phyloP scores from a whole-genome alignment of 2,888 invertebrate genomes.

The Lasiommata megera region DNA sequence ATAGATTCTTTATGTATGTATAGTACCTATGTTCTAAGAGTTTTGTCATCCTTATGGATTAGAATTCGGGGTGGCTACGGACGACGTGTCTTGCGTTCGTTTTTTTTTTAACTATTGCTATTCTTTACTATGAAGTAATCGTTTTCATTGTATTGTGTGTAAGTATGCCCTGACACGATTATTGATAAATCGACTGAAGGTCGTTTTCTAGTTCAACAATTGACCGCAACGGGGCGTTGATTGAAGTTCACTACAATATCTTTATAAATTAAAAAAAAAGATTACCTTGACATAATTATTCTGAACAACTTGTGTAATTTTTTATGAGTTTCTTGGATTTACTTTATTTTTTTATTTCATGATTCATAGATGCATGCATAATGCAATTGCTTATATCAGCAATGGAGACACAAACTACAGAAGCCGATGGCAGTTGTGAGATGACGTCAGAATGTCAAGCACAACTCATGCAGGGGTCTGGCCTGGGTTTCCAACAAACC shows the following conservation, averaged over 20 bases:
- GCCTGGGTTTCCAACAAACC: conserved; percentile 68
- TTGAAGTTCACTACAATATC: conserved; percentile 25
- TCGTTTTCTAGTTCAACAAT: conserved; percentile 40
- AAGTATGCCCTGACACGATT: conserved; percentile 41
- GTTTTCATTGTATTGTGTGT: conserved; percentile 20
- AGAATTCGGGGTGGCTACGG: conserved; percentile 1
- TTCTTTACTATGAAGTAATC: conserved; percentile 9
- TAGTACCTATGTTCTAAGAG: not conserved
- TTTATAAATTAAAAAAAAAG: conserved; percentile 34
- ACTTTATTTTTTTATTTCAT: not conserved
- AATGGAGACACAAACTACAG: conserved; percentile 68
- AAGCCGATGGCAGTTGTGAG: conserved; percentile 61
- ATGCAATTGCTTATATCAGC: conserved; percentile 73
- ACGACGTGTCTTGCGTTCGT: not conserved
- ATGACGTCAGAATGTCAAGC: conserved; percentile 61
- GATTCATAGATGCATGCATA: conserved; percentile 69
- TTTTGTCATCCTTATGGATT: conserved; percentile 7
- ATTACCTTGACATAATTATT: conserved; percentile 37
- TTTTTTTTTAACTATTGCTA: not conserved
- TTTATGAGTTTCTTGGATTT: conserved; percentile 20
- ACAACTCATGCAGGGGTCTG: conserved; percentile 66
- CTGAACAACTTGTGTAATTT: not conserved
- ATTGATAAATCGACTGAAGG: conserved; percentile 39
- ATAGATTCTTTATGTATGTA: no score
- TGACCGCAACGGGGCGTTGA: conserved; percentile 40